Evolutionary conservation across 2,888 invertebrate genomes (phyloP).

Genomic region (Physocephala rufipes): DNA sequence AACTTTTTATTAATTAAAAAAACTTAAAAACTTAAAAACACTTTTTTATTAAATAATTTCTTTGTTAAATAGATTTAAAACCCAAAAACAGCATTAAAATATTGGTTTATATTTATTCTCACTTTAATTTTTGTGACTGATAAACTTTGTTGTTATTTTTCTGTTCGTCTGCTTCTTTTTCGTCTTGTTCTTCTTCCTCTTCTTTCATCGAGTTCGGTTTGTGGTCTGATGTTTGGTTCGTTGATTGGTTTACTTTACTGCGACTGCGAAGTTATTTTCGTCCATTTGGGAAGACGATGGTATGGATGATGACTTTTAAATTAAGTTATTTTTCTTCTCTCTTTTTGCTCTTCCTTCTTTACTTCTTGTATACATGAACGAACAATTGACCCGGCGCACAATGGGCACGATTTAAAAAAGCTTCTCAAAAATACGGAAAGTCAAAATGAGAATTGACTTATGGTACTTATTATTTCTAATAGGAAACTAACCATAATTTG

Average conservation of each 20-base stretch:
- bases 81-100: neutral
- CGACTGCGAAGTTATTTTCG: constrained; percentile 9
- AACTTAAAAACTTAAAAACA: no score
- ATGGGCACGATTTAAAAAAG: no score
- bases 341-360: constrained; percentile 8
- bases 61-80: no score
- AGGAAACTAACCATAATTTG: no score
- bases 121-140: neutral
- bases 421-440: no score
- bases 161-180: neutral
- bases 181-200: neutral
- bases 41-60: no score
- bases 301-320: neutral
- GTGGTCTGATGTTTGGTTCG: neutral
- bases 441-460: no score
- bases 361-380: constrained; percentile 9
- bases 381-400: no score
- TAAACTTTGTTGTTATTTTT: neutral
- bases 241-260: no score
- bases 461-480: no score
- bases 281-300: constrained; percentile 4
- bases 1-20: no score
- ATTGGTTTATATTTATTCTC: neutral
- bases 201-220: constrained; percentile 3
- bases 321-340: no score